A percentile compares a stretch with the other conserved stretches of the same genome.
phyloP scores from a whole-genome alignment of 2,797 vertebrate species.

The Xiphophorus birchmanni region DNA sequence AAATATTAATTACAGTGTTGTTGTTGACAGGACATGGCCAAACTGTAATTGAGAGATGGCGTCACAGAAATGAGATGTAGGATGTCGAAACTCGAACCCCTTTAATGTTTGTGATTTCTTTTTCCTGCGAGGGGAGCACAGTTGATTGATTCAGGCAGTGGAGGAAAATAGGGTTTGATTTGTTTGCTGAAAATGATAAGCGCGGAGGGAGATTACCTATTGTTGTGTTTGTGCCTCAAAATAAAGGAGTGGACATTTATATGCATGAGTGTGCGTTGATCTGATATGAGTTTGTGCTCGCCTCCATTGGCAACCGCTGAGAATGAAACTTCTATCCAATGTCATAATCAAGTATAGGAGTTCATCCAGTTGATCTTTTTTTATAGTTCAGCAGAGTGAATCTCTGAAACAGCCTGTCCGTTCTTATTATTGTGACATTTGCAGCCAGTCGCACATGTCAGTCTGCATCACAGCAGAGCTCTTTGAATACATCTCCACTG shows the following conservation, averaged over 20 bases:
- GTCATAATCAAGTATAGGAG: constrained; percentile 14
- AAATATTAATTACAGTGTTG: constrained; percentile 64
- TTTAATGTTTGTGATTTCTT: constrained; percentile 40
- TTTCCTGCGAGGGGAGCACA: constrained; percentile 12
- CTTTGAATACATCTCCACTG: constrained; percentile 25
- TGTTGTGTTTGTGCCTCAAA: constrained; percentile 28
- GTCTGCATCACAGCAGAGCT: constrained; percentile 29
- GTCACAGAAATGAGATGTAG: constrained; percentile 43
- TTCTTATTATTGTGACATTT: constrained; percentile 34
- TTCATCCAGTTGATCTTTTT: constrained; percentile 30
- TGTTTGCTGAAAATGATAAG: constrained; percentile 49
- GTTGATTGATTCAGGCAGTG: constrained; percentile 53
- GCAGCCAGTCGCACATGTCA: constrained; percentile 45
- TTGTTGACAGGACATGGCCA: constrained; percentile 44
- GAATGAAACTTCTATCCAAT: constrained; percentile 16
- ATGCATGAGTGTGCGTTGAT: constrained; percentile 20
- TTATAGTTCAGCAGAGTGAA: constrained; percentile 15
- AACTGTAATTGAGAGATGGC: constrained; percentile 57
- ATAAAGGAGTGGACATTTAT: constrained; percentile 26
- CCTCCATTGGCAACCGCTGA: constrained; percentile 5
- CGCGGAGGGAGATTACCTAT: constrained; percentile 38
- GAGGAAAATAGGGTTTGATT: constrained; percentile 55
- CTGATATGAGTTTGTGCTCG: constrained; percentile 15
- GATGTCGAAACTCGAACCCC: constrained; percentile 45
- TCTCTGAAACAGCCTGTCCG: constrained; percentile 32